Evolutionary conservation across 1,140 invertebrate genomes (phyloP).

Genomic region (Cherax quadricarinatus): DNA sequence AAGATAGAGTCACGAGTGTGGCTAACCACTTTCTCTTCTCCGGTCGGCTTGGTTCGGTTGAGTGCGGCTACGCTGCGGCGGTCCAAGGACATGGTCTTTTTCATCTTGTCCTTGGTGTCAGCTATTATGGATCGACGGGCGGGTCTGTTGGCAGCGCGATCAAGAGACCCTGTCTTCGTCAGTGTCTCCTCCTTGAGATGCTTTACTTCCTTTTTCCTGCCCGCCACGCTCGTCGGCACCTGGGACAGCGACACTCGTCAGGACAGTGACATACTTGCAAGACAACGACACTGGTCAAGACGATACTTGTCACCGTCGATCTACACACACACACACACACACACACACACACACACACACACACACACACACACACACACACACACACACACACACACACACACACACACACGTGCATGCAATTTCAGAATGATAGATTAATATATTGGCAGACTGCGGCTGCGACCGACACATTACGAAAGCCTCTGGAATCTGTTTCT

Average conservation of each 20-base stretch:
- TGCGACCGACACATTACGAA: no score
- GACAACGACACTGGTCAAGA: no score
- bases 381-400: no score
- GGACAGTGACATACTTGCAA: no score
- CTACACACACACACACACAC: no score
- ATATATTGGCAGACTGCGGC: no score
- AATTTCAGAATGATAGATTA: no score
- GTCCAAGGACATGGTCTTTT: slow-evolving; percentile 32
- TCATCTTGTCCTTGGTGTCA: slow-evolving; percentile 29
- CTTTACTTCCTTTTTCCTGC: slow-evolving; percentile 21
- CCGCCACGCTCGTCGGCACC: slow-evolving; percentile 5
- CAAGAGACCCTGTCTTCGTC: slow-evolving; percentile 25
- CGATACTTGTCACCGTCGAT: no score
- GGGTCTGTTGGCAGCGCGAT: background rate
- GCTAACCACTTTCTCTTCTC: background rate
- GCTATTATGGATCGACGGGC: slow-evolving; percentile 29
- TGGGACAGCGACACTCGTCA: background rate
- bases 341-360: no score
- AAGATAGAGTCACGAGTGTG: background rate
- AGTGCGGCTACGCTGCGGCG: background rate
- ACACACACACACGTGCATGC: no score
- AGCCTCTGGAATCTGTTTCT: no score
- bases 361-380: no score
- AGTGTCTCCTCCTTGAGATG: background rate
- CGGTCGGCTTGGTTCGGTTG: background rate